Base-by-base conservation (phyloP, 2,888 invertebrate genomes). In the Ecliptopera silaceata region DNA sequence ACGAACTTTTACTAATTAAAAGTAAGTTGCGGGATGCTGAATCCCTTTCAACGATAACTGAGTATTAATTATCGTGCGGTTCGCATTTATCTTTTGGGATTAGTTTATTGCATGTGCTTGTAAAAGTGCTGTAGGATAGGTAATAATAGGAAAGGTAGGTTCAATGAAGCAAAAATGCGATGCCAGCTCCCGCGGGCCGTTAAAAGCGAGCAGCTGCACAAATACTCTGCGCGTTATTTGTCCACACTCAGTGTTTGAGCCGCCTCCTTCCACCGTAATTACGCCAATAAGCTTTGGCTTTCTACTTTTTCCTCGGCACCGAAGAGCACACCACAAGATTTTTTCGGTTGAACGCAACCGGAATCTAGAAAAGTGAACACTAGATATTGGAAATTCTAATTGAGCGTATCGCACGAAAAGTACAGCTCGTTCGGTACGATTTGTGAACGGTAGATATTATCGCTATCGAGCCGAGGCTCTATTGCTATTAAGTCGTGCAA, bases 1-100 rank as follows among this genome's bases (percentile, higher is more conserved):
- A 82, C 83, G 75, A 79, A 80, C 79, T 81, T 77, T 69, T 77
- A 75, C 83, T 84, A 85, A 88, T 86, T 88, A 86, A 85, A 87
- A 82, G 78, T 80, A 79, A 15, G 26, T 26, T 8, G 79, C 77
- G 79, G 72, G 75, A 73, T 66, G 66, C 76, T 73, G 75, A 76
- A 79, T 81, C 74, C 73, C 72, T 72, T 71, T 69, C 72, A 79
- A 83, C 80, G 75, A 77, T 80, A 77, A 72, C 69, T 74, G 79
- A 85, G 82, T 83, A 77, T 77, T 79, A 84, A 82, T 82, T 83
- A 81, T 77, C 69, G 69, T 73, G 71, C 66, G 69, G 67, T 69
- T 71, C 69, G 75, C 77, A 75, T 77, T 80, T 74, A 77, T 75
- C 73, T 76, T 75, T 75, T 59, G 67, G 74, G 72, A 75, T 76